Base-by-base conservation (phyloP, 2,888 invertebrate genomes). In the Rapana venosa region DNA sequence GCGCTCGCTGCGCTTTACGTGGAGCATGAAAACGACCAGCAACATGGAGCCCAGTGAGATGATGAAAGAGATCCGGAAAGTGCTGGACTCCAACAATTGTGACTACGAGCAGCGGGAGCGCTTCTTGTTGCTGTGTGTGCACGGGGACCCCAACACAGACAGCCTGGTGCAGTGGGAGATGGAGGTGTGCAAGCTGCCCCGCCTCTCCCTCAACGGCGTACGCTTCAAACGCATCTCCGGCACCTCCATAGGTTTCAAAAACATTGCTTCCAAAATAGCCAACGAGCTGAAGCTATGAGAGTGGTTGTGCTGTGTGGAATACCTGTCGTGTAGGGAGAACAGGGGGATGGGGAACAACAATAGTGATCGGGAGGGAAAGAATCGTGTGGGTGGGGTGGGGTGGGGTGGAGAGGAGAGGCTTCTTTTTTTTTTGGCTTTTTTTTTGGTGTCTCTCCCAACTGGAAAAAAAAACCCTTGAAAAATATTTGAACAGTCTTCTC, bases 21-120 rank as follows among this genome's bases (percentile, higher is more conserved):
- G 99, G 99, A 99, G 99, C 96, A 99, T 99, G 99, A 99, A 99
- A 97, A 99, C 99, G 88, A 99, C 99, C 87, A 99, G 99, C 92
- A 98, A 99, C 89, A 97, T 99, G 96, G 99, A 99, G 96, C 99
- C 99, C 85, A 98, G 98, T 96, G 99, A 99, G 96, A 99, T 99
- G 96, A 99, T 99, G 99, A 98, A 98, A 92, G 99, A 99, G 97
- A 99, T 99, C 95, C 97, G 98, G 94, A 99, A 99, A 97, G 98
- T 97, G 95, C 97, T 99, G 96, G 99, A 99, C 97, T 98, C 98
- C 93, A 99, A 99, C 97, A 99, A 99, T 97, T 99, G 99, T 97
- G 99, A 99, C 97, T 99, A 99, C 97, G 99, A 99, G 97, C 99
- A 99, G 96, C 97, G 99, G 91, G 99, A 99, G 96, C 97, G 99